Percentiles rank a stretch among this genome's conserved stretches.
phyloP scores from a whole-genome alignment of 2,797 vertebrate species.

The Anabas testudineus region DNA sequence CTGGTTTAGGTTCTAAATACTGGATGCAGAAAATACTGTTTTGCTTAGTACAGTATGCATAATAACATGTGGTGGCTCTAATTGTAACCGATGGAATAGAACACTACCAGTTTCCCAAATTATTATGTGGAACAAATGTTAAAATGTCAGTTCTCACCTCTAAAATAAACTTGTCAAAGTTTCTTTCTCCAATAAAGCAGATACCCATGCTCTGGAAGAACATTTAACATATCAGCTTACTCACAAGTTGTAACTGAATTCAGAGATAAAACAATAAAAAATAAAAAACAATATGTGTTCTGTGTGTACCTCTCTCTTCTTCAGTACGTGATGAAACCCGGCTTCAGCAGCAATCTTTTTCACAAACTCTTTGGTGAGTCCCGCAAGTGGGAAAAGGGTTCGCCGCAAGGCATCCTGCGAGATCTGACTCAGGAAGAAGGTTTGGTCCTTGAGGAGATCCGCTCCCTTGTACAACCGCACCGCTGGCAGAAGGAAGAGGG shows the following conservation, averaged over 20 bases:
- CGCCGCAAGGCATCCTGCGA: slow-evolving; percentile 90
- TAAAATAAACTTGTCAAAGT: slow-evolving; percentile 94
- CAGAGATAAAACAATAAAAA: neutral
- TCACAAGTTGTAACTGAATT: neutral
- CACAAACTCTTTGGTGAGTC: slow-evolving; percentile 92
- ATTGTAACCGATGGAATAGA: accelerated
- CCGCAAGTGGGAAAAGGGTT: slow-evolving; percentile 93
- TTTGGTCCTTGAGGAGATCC: slow-evolving; percentile 95
- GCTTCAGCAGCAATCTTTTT: slow-evolving; percentile 95
- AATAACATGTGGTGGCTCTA: accelerated
- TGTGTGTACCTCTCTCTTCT: slow-evolving; percentile 91
- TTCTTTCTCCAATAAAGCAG: slow-evolving; percentile 95
- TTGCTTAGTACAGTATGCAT: neutral
- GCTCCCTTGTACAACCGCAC: slow-evolving; percentile 90
- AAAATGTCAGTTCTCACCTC: slow-evolving; percentile 82
- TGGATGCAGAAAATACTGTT: slow-evolving; percentile 41
- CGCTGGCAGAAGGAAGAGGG: slow-evolving; percentile 69
- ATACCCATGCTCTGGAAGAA: slow-evolving; percentile 95
- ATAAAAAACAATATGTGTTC: neutral
- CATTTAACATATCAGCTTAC: slow-evolving; percentile 19
- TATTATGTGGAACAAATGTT: neutral
- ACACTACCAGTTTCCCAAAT: neutral
- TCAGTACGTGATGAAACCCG: slow-evolving; percentile 90
- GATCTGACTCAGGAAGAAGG: slow-evolving; percentile 98
- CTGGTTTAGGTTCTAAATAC: slow-evolving; percentile 94